These are phyloP conservation scores for Apis dorsata DNA, from an alignment of 1,140 invertebrate genomes.

Conservation along the genomic window DNA sequence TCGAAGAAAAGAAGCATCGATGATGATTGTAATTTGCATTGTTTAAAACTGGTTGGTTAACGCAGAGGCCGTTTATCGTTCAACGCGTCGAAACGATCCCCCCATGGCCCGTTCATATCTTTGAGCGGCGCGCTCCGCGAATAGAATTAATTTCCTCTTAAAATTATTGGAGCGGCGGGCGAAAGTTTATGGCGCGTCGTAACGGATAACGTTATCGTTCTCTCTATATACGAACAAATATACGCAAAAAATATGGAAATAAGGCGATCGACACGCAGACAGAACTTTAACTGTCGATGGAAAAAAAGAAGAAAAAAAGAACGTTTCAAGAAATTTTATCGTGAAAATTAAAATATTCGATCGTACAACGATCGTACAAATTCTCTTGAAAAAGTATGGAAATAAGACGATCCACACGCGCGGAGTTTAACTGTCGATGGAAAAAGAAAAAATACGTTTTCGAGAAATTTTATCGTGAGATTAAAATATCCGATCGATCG, in stretches of 20 bases:
- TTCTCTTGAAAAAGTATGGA: background rate
- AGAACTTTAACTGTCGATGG: background rate
- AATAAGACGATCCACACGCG: background rate
- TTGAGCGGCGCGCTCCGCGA: background rate
- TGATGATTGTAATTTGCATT: conserved; percentile 70
- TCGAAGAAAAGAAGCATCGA: too few species aligned
- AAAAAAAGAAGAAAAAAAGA: background rate
- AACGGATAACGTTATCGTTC: background rate
- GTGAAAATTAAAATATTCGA: background rate
- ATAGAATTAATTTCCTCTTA: conserved; percentile 39
- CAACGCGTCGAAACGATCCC: conserved; percentile 39
- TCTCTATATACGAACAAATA: background rate
- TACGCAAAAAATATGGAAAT: conserved; percentile 9
- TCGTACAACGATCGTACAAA: too few species aligned
- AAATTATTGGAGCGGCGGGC: conserved; percentile 42
- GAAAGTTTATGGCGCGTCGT: conserved; percentile 9
- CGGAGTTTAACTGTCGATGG: background rate
- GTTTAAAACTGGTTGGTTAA: conserved; percentile 72
- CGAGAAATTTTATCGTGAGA: background rate
- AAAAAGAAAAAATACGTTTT: too few species aligned
- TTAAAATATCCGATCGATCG: background rate
- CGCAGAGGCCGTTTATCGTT: conserved; percentile 48
- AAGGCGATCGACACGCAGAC: background rate
- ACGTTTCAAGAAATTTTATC: background rate
- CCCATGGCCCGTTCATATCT: conserved; percentile 19